These are phyloP conservation scores for Arrhopalites spinosus DNA, from an alignment of 2,888 invertebrate genomes.

Conservation along the genomic window DNA sequence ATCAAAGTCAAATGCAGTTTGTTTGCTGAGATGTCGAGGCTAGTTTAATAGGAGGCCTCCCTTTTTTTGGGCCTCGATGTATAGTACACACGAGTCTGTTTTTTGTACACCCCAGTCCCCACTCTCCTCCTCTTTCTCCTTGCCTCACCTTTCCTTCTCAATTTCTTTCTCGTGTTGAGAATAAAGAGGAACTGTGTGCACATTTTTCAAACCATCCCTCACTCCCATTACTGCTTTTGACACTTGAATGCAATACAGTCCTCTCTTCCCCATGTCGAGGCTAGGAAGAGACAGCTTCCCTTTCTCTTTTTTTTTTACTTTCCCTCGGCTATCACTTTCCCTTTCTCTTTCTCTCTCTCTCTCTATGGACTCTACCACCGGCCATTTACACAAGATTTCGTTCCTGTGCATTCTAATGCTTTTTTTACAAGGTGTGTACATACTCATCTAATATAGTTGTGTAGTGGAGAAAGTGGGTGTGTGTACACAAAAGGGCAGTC, in stretches of 20 bases:
- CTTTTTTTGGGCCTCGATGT: no score
- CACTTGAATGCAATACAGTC: slow-evolving; percentile 10
- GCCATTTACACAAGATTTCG: no score
- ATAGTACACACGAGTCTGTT: slow-evolving; percentile 7
- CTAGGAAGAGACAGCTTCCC: no score
- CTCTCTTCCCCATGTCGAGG: background rate
- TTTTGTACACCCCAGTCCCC: background rate
- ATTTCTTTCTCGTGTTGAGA: slow-evolving; percentile 21
- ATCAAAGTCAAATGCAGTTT: slow-evolving; percentile 44
- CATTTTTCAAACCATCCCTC: slow-evolving; percentile 24
- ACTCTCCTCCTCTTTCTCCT: slow-evolving; percentile 24
- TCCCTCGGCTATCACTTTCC: no score
- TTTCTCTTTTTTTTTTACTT: no score
- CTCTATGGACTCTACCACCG: no score
- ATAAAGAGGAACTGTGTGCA: background rate
- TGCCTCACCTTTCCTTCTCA: slow-evolving; percentile 42
- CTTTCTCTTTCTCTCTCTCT: no score
- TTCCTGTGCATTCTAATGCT: no score
- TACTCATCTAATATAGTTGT: no score
- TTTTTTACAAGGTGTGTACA: no score
- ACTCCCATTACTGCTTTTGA: slow-evolving; percentile 46
- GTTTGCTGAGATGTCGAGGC: slow-evolving; percentile 28
- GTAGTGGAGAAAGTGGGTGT: no score
- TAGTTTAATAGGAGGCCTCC: background rate
- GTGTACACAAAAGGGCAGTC: no score